Evolutionary conservation across 2,888 invertebrate species (phyloP), one percentile per base, ranked within the genome.

Genomic region (Lucinisca nassula): DNA sequence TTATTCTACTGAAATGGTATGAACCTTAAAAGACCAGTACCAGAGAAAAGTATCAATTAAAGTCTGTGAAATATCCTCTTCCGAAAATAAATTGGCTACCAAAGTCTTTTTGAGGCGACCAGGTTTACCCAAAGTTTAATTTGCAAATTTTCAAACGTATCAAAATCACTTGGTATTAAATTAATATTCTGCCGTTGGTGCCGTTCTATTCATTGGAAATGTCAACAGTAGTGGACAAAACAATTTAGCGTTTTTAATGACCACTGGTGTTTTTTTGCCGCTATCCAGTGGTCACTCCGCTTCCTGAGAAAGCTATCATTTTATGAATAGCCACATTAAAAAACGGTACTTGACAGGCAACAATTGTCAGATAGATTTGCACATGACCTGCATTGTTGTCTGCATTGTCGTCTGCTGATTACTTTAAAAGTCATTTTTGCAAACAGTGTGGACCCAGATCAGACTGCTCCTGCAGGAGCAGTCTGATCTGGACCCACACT

Each of bases 211-310:
- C 55, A 89, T 89, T 79, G 84, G 86, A 89, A 89, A 86, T 89
- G 89, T 72, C 89, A 89, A 40, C 78, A 72, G 75, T 21, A 3
- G 51, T 61, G 82, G 79, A 86, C 82, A 82, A 89, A 86, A 72
- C 74, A 73, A 70, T 84, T 79, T 82, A 82, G 84, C 85, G 86
- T 58, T 86, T 82, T 89, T 89, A 89, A 89, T 89, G 89, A 89
- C 86, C 84, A 75, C 37, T 81, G 79, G 79, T 72, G 76, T 58
- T 55, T 79, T 81, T 89, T 84, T 81, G 61, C 38, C 35, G 70
- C 83, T 83, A 80, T 55, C 75, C 85, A 88, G 72, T 89, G 84
- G 85, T 84, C 85, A 86, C 55, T 84, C 77, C 1, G 27, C 82
- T 85, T 84, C 87, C 87, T 87, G 89, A 84, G 89, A 89, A 85